Conservation (phyloP, 1,140 invertebrate species). For the Lamellibrachia luymesi region DNA sequence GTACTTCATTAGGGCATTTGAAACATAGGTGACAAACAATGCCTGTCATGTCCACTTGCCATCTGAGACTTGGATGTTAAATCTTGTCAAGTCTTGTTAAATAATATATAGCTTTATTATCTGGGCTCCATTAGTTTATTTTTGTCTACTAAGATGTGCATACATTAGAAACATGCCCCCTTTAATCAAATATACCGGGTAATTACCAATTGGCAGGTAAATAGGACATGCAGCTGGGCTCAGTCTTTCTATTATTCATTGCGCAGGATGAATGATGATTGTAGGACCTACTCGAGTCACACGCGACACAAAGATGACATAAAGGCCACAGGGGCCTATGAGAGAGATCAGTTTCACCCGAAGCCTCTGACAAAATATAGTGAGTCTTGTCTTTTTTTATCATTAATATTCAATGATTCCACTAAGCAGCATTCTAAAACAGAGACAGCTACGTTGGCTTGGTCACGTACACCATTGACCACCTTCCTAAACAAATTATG, state of each 20-base stretch:
- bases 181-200: not conserved
- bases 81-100: no score
- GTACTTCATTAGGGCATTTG: no score
- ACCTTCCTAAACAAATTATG: no score
- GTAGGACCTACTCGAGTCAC: slow-evolving; percentile 39
- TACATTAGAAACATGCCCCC: no score
- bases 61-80: no score
- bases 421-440: no score
- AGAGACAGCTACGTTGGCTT: not conserved
- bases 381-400: not conserved
- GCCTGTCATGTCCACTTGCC: no score
- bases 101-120: no score
- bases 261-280: slow-evolving; percentile 21
- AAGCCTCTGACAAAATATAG: slow-evolving; percentile 29
- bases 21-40: no score
- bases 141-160: no score
- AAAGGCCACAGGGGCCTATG: slow-evolving; percentile 50
- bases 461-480: not conserved
- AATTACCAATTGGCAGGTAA: not conserved
- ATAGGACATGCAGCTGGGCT: no score
- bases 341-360: slow-evolving; percentile 49
- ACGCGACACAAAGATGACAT: slow-evolving; percentile 46
- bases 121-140: no score
- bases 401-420: not conserved
- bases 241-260: slow-evolving; percentile 5